Evolutionary conservation across 2,797 vertebrate genomes (phyloP).

Genomic region (Sebastes wilsoni): DNA sequence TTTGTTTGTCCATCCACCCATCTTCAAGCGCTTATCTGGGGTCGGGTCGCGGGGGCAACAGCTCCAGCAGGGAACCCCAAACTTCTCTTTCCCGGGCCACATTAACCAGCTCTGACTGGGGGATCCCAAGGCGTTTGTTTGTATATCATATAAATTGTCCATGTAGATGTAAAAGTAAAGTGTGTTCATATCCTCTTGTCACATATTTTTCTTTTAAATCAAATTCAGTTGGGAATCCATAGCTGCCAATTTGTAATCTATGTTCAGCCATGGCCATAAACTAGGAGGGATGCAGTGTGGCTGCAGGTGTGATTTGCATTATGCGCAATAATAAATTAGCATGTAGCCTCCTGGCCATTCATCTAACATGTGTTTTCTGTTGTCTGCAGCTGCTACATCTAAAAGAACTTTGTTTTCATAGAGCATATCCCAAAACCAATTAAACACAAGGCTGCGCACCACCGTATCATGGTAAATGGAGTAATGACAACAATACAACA

Average conservation of each 20-base stretch:
- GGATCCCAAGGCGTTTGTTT: not conserved
- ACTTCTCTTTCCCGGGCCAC: no score
- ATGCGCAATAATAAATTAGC: not conserved
- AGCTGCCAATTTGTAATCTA: not conserved
- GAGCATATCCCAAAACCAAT: not conserved
- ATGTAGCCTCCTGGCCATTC: not conserved
- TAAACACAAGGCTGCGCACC: not conserved
- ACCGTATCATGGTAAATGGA: not conserved
- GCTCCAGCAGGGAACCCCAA: no score
- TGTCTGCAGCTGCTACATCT: not conserved
- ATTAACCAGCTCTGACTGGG: no score
- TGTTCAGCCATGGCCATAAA: not conserved
- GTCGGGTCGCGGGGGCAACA: no score
- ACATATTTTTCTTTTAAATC: not conserved
- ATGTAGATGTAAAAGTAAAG: not conserved
- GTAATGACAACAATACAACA: not conserved
- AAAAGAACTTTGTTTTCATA: not conserved
- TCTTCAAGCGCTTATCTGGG: no score
- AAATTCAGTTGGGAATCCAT: not conserved
- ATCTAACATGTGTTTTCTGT: not conserved
- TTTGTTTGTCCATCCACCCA: not conserved
- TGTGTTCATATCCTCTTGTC: not conserved
- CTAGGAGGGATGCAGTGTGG: not conserved
- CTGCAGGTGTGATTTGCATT: not conserved
- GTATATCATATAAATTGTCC: not conserved